phyloP scores from a whole-genome alignment of 2,113 vertebrate genomes.

The Lampris megalopsis region DNA sequence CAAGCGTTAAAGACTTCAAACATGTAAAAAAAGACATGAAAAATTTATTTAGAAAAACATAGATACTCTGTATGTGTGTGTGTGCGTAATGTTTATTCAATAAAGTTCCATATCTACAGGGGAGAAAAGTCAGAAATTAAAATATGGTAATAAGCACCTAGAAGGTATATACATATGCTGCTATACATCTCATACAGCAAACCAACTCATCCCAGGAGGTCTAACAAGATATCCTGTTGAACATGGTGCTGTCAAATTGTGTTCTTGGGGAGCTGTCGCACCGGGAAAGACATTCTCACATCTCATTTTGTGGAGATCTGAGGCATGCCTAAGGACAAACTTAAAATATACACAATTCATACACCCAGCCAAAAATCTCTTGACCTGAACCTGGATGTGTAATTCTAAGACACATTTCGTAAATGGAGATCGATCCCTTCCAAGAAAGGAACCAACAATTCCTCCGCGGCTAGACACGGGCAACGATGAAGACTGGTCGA shows the following conservation, averaged over 20 bases:
- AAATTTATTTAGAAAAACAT: too few species aligned
- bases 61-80: too few species aligned
- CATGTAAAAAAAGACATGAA: slow-evolving; percentile 25
- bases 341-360: background rate
- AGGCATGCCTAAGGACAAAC: slow-evolving; percentile 32
- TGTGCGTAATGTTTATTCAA: slow-evolving; percentile 19
- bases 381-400: too few species aligned
- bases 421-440: too few species aligned
- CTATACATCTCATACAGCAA: slow-evolving; percentile 11
- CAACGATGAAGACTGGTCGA: slow-evolving; percentile 15
- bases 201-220: slow-evolving; percentile 30
- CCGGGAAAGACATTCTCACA: too few species aligned
- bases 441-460: too few species aligned
- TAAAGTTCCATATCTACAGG: slow-evolving; percentile 30
- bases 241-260: slow-evolving; percentile 19
- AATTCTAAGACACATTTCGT: too few species aligned
- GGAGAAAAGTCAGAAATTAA: slow-evolving; percentile 52
- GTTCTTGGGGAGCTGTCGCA: too few species aligned
- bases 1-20: slow-evolving; percentile 17
- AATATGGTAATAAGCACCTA: slow-evolving; percentile 58
- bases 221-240: slow-evolving; percentile 17
- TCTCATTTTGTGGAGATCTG: background rate
- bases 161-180: slow-evolving; percentile 39
- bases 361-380: too few species aligned
- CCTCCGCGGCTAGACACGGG: too few species aligned